Base-by-base conservation (phyloP, 2,113 vertebrate species). In the Collichthys lucidus region DNA sequence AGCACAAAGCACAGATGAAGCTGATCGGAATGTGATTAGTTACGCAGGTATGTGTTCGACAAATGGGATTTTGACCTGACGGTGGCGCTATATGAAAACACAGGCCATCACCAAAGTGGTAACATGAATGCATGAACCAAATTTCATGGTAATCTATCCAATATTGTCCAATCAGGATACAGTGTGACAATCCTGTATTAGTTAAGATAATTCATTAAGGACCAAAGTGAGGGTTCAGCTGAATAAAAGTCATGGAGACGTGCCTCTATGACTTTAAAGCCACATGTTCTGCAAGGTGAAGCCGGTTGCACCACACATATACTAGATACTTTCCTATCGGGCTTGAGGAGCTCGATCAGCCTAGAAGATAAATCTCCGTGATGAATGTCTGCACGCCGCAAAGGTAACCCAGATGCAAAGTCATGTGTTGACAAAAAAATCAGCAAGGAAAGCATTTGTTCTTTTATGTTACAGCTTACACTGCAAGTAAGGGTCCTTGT, bases 391-490 rank as follows among this genome's bases (percentile, higher is more conserved):
- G 24, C 46, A 19, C 14, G 11, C 65, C 17, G 35, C 61, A 65
- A 65, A 81, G 59, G 74, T 80, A 76, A 74, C 24, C 4, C 46
- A 1, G 2, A 72, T 64, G 17, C 44, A 74, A 78, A 69, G 59
- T 35, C 4, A 0, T 60, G 52, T 75, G 79, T 67, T 62, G 64
- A 71, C 69, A 71, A 74, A 87, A 65, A 63, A 74, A 63, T 24
- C 22, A 65, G 53, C 75, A 61, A 64, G 63, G 42, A 63, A 42
- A 60, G 81, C 80, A 53, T 40, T 40, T 59, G 19, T 31, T 42
- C 35, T 65, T 62, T 70, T 10, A 63, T 49, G 40, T 68, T 26
- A 29, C 42, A 63, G 74, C 71, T 72, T 66, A 79, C 63, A 11
- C 65, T 50, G 74, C 71, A 80, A 60, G 69, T 40, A 35, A 11